Percentiles rank a stretch among this genome's conserved stretches.
These are phyloP conservation scores for Iselma pallidipennis DNA, from an alignment of 2,888 invertebrate genomes.

Conservation along the genomic window DNA sequence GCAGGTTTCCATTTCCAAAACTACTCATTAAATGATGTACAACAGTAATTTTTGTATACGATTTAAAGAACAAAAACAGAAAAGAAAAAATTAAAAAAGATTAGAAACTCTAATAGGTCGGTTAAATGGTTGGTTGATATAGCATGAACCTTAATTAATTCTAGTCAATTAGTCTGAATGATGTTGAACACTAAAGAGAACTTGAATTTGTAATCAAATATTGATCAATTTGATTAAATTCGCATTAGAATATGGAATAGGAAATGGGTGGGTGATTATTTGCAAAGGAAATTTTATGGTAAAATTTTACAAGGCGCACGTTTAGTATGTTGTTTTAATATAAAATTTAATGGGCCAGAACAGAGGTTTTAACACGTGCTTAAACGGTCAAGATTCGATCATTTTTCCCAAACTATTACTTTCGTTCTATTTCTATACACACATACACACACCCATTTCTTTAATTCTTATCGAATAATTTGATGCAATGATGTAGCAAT, in stretches of 20 bases:
- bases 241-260: too few relatives aligned
- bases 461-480: not conserved
- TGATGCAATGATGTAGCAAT: not conserved
- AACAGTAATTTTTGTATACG: too few relatives aligned
- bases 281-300: too few relatives aligned
- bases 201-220: not conserved
- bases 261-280: too few relatives aligned
- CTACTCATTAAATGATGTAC: not conserved
- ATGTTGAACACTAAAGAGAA: not conserved
- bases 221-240: not conserved
- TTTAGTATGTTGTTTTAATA: too few relatives aligned
- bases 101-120: not conserved
- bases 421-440: too few relatives aligned
- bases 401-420: too few relatives aligned
- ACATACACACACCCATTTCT: too few relatives aligned
- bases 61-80: not conserved
- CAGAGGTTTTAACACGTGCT: too few relatives aligned
- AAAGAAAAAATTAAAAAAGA: not conserved
- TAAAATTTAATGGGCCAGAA: too few relatives aligned
- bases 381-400: too few relatives aligned
- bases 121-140: not conserved
- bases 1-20: not conserved
- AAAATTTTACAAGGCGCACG: too few relatives aligned
- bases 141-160: not conserved
- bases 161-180: not conserved